Conservation (phyloP, 2,797 vertebrate genomes). For the Gymnothorax javanicus region DNA sequence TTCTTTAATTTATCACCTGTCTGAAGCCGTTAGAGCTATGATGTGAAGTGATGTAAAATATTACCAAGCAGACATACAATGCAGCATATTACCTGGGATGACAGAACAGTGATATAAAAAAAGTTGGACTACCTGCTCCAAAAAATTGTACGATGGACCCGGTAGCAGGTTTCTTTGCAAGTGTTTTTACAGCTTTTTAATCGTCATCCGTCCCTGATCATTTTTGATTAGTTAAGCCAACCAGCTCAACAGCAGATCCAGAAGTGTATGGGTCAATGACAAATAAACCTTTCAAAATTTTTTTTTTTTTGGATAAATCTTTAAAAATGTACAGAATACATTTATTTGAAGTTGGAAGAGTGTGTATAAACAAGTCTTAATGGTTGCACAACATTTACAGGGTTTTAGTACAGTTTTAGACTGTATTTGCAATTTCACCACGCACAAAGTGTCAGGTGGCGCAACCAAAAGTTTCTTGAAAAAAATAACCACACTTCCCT, state of each 20-base stretch:
- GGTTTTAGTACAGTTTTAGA: too few species aligned
- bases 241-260: background rate
- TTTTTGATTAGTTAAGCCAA: background rate
- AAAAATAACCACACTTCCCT: too few species aligned
- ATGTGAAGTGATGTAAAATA: background rate
- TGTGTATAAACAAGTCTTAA: too few species aligned
- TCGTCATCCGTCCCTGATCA: background rate
- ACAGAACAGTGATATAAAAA: background rate
- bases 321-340: too few species aligned
- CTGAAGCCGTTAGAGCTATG: background rate
- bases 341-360: too few species aligned
- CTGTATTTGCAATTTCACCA: too few species aligned
- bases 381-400: too few species aligned
- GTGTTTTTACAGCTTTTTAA: background rate
- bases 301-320: too few species aligned
- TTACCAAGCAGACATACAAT: background rate
- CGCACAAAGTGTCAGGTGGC: too few species aligned
- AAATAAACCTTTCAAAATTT: too few species aligned
- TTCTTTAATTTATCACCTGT: background rate
- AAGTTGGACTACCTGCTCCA: background rate
- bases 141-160: background rate
- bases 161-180: background rate
- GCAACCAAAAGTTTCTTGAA: too few species aligned
- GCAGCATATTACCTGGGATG: background rate
- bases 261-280: too few species aligned